Evolutionary conservation across 2,888 invertebrate species (phyloP), one percentile per base, ranked within the genome.

Genomic region (Ligdia adustata): DNA sequence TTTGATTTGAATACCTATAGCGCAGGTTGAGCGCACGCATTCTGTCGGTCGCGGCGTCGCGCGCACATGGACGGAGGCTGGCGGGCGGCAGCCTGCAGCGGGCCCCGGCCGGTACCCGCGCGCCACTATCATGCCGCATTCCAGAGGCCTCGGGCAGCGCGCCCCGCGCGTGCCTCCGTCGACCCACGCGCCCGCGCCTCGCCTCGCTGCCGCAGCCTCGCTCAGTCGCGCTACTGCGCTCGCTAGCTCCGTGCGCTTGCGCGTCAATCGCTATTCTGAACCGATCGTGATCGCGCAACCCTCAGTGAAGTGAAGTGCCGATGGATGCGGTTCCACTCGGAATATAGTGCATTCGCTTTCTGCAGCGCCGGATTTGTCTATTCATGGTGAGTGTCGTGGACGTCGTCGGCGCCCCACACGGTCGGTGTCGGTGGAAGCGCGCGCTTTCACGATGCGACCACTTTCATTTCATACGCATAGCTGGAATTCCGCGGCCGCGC

Each of bases 131-230:
- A 76, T 73, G 78, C 80, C 80, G 79, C 81, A 80, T 81, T 80
- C 82, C 86, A 82, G 81, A 79, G 79, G 84, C 86, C 82, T 81
- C 75, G 79, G 82, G 85, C 84, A 89, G 88, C 85, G 80, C 76
- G 73, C 78, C 77, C 76, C 77, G 90, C 89, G 88, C 92, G 93
- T 92, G 91, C 91, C 91, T 92, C 89, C 83, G 90, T 71, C 74
- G 93, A 93, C 94, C 92, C 94, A 94, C 93, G 94, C 94, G 94
- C 93, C 93, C 93, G 92, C 75, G 92, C 75, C 60, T 65, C 68
- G 62, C 72, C 63, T 65, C 68, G 62, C 72, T 63, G 24, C 52
- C 64, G 9, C 37, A 27, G 52, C 65, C 62, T 66, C 76, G 64
- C 71, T 79, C 84, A 86, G 85, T 87, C 80, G 82, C 66, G 73